Base-by-base conservation (phyloP, 2,113 vertebrate species). In the Muscicapa adusta region DNA sequence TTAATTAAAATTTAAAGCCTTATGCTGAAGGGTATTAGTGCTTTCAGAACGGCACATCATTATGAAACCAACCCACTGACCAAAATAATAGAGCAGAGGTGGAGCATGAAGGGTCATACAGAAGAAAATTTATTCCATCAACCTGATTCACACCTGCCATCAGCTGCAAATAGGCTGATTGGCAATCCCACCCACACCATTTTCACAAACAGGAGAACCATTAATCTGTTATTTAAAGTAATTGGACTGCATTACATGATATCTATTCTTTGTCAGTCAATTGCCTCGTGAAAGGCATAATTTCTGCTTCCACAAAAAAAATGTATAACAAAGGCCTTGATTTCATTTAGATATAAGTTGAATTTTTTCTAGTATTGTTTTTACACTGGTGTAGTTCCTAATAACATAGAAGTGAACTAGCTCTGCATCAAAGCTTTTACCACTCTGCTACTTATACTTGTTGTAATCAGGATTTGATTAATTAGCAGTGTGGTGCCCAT, bases 71-170 rank as follows among this genome's bases (percentile, higher is more conserved):
- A 60, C 53, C 54, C 94, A 94, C 66, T 94, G 90, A 90, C 78
- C 79, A 91, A 66, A 88, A 96, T 81, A 97, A 97, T 58, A 89
- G 71, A 96, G 85, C 26, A 91, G 34, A 74, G 87, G 75, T 95
- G 72, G 62, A 96, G 74, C 88, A 63, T n/a, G 90, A 97, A 96
- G 85, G 93, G 78, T 89, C 77, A 34, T 43, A 43, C 89, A 93
- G 90, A 94, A 94, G 84, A 89, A 82, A 94, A 94, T 94, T 85
- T 91, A 96, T 94, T 94, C 84, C 56, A 81, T 95, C 62, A 50
- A 95, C 94, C 82, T 94, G 94, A 93, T 96, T 97, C 96, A 94
- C 96, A 97, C 94, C 96, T 97, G 95, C 94, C 96, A 96, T 79
- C 94, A 95, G 89, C 94, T 95, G 92, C 89, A 96, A 94, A 94